Evolutionary conservation across 2,113 vertebrate species (phyloP), one percentile per base, ranked within the genome.

Genomic region (Spheniscus mendiculus): DNA sequence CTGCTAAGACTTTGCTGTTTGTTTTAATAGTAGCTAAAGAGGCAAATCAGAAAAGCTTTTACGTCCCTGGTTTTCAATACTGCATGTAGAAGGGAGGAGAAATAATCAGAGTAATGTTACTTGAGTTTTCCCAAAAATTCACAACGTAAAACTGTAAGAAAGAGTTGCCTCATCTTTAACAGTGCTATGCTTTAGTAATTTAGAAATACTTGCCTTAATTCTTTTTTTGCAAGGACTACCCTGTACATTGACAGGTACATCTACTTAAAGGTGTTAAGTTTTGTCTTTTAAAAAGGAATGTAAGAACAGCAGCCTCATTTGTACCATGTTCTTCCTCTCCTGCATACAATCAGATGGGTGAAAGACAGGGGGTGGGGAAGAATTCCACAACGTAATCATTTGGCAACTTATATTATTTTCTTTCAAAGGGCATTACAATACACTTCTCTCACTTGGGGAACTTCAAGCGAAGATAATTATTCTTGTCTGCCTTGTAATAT

Each of bases 401-500:
- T 96, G 85, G 96, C 91, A 97, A 87, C 23, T 78, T 56, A 27
- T 3, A 87, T 83, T 87, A 94, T 97, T 98, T 97, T 98, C 94
- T 98, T 98, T 98, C 95, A 96, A 98, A 98, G 83, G 81, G 74
- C 93, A 98, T 93, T 98, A 93, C 96, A 95, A 98, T 97, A 95
- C 65, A 96, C 91, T 98, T 97, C 93, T 98, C 97, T 97, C 95
- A 97, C 97, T 98, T 94, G 91, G 95, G 58, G 96, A 97, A 98
- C 98, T 97, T 98, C 98, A 98, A 98, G 98, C 98, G 98, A 98
- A 98, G 98, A 99, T 97, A 98, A 99, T 99, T 99, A 98, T 98
- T 99, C 98, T 98, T 98, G 98, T 99, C 98, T 99, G 98, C 98
- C 98, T 99, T 98, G 98, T 98, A 99, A 99, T 98, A 98, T 98